Evolutionary conservation across 2,888 invertebrate species (phyloP), one percentile per base, ranked within the genome.

Genomic region (Saturnia pavonia): DNA sequence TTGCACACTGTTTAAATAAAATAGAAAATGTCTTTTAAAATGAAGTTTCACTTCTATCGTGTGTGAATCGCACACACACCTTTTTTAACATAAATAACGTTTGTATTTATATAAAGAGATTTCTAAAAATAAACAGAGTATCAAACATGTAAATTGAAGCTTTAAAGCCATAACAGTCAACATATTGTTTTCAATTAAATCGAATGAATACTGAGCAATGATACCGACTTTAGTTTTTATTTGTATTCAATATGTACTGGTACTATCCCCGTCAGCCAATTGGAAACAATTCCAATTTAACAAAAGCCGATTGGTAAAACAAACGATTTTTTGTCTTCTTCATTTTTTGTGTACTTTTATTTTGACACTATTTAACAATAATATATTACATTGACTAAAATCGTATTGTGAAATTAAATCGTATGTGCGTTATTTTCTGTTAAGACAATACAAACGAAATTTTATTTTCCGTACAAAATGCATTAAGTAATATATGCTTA

Each of bases 181-280:
- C 22, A 22, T 54, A n/a, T n/a, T 51, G 51, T 51, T 51, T 51
- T 51, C n/a, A 51, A n/a, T 51, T 51, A n/a, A n/a, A 51, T 51
- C n/a, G n/a, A 7, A 51, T 51, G 19, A 51, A n/a, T 51, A 51
- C 8, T 51, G 19, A 51, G n/a, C 19, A 19, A 51, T n/a, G n/a
- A n/a, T 51, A n/a, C n/a, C 16, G 6, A 51, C 7, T 51, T 51
- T 14, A 43, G 14, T 43, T 43, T 43, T 43, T 43, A 43, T 43
- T 43, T 43, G 43, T 43, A 43, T 43, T 43, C n/a, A 51, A 51
- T n/a, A 19, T n/a, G 11, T 22, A 22, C 22, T 6, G 22, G 14
- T 4, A 57, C 25, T 27, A 1, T 25, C 25, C n/a, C 25, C 14
- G 12, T 25, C 1, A 14, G 57, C 25, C 25, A 14, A 57, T 57